phyloP scores from a whole-genome alignment of 2,113 vertebrate species.

The Nothocercus nigrocapillus region DNA sequence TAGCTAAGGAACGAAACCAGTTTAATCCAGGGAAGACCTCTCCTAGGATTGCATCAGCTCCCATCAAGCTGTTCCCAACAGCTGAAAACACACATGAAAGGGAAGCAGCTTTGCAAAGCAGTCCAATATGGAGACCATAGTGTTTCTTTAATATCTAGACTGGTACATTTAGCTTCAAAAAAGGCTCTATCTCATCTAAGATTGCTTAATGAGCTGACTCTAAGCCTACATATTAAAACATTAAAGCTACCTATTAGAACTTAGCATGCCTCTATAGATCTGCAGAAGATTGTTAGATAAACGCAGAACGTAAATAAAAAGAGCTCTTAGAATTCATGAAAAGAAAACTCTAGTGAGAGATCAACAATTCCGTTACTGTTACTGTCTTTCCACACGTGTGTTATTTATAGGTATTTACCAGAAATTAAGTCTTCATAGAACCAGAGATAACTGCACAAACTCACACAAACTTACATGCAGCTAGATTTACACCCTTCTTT shows the following conservation, averaged over 20 bases:
- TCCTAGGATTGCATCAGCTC: neutral
- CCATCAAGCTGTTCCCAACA: neutral
- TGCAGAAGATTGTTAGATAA: neutral
- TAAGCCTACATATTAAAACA: neutral
- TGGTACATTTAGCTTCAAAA: neutral
- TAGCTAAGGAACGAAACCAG: neutral
- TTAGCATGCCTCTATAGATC: neutral
- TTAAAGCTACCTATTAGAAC: neutral
- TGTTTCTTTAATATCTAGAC: neutral
- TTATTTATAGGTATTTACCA: neutral
- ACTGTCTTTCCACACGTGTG: neutral
- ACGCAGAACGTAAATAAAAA: neutral
- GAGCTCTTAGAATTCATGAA: neutral
- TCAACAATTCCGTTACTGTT: accelerated
- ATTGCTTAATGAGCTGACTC: neutral
- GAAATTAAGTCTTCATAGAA: neutral
- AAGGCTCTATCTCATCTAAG: neutral
- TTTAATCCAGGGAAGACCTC: neutral
- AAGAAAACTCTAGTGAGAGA: neutral
- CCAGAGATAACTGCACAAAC: neutral
- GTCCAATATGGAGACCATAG: neutral
- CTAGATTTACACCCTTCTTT: neutral
- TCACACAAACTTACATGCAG: neutral
- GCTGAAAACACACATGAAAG: neutral
- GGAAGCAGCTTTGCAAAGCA: neutral